Evolutionary conservation across 2,797 vertebrate genomes (phyloP).

Genomic region (Antennarius maculatus): DNA sequence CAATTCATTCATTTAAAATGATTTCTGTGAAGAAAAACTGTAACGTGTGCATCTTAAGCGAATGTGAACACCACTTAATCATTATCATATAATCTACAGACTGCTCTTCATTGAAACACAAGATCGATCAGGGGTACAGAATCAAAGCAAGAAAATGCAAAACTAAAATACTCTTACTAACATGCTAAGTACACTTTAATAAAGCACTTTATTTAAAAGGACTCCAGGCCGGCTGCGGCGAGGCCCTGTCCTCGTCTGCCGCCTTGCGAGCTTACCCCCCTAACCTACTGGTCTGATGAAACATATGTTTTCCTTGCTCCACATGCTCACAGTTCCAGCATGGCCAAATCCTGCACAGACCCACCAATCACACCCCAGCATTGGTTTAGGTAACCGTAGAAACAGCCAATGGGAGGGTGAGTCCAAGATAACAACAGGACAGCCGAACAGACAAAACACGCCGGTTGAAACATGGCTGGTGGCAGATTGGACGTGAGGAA

Average conservation of each 20-base stretch:
- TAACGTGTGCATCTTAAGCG: too few species aligned
- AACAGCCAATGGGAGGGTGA: conserved; percentile 60
- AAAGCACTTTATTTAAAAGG: too few species aligned
- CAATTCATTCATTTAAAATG: too few species aligned
- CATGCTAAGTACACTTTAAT: too few species aligned
- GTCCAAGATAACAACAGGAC: conserved; percentile 41
- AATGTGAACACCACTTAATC: not conserved
- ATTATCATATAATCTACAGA: not conserved
- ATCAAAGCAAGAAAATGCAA: not conserved
- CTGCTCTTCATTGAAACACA: not conserved
- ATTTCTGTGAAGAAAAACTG: too few species aligned
- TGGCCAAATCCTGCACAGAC: conserved; percentile 30
- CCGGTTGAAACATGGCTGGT: conserved; percentile 13
- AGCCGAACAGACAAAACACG: conserved; percentile 7
- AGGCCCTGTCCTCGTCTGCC: conserved; percentile 2
- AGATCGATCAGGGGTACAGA: not conserved
- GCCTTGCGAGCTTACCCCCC: conserved; percentile 40
- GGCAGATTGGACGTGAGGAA: too few species aligned
- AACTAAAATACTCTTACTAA: too few species aligned
- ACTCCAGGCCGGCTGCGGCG: not conserved
- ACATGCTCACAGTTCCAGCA: conserved; percentile 61
- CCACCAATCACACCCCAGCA: conserved; percentile 56
- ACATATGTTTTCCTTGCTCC: conserved; percentile 61
- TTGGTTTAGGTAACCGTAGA: conserved; percentile 62
- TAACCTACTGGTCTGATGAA: conserved; percentile 66